Conservation (phyloP, 2,797 vertebrate genomes). For the Cyclura pinguis region DNA sequence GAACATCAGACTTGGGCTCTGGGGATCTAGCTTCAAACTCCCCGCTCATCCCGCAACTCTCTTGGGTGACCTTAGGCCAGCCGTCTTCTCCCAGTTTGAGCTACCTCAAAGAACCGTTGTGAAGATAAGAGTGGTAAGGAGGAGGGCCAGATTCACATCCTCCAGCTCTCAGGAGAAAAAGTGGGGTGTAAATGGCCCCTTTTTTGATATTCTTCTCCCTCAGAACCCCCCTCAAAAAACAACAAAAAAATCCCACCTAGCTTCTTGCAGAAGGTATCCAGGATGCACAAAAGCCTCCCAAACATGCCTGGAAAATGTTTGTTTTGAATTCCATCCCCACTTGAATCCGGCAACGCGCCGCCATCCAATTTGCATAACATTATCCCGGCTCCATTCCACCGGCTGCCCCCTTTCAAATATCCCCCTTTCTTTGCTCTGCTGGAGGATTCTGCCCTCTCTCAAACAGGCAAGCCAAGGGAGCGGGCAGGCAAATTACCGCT, state of each 20-base stretch:
- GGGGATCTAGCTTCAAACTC: too few relatives aligned
- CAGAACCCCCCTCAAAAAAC: conserved; percentile 41
- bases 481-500: conserved; percentile 66
- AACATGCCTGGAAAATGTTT: conserved; percentile 71
- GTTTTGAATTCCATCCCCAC: conserved; percentile 65
- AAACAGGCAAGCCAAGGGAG: conserved; percentile 74
- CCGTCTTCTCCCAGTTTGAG: too few relatives aligned
- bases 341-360: conserved; percentile 63
- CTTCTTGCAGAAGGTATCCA: conserved; percentile 58
- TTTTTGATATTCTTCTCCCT: not conserved
- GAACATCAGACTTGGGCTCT: too few relatives aligned
- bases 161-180: too few relatives aligned
- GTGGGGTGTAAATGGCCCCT: too few relatives aligned
- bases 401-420: conserved; percentile 69
- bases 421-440: conserved; percentile 70
- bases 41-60: too few relatives aligned
- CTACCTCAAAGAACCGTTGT: too few relatives aligned
- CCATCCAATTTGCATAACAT: conserved; percentile 78
- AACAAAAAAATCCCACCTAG: not conserved
- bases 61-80: too few relatives aligned
- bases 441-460: conserved; percentile 74
- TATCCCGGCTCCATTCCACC: conserved; percentile 74
- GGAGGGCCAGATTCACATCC: too few relatives aligned
- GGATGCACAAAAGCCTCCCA: conserved; percentile 71
- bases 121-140: too few relatives aligned